These are phyloP conservation scores for Papilio polyxenes DNA, from an alignment of 1,140 invertebrate species.

Conservation along the genomic window DNA sequence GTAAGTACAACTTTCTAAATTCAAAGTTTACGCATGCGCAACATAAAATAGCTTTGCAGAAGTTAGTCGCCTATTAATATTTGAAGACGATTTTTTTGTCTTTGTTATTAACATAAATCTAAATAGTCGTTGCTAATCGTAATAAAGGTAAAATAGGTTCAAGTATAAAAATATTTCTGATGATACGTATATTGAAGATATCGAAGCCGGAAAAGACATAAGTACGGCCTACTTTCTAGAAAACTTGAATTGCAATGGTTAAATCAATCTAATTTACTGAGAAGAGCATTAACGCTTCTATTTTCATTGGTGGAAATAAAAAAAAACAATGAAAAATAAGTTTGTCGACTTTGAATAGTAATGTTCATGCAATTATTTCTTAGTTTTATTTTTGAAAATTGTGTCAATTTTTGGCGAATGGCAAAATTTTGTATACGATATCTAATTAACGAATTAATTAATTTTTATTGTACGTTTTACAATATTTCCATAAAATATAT, in stretches of 20 bases:
- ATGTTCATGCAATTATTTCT: background rate
- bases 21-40: conserved; percentile 30
- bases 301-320: background rate
- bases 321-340: background rate
- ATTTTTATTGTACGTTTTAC: too few species aligned
- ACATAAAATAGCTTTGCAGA: background rate
- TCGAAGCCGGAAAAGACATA: conserved; percentile 32
- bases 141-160: background rate
- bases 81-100: background rate
- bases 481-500: too few species aligned
- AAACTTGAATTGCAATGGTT: conserved; percentile 35
- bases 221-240: conserved; percentile 41
- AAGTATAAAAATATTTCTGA: background rate
- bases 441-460: too few species aligned
- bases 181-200: background rate
- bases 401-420: background rate
- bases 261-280: background rate
- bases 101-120: conserved; percentile 4
- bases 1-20: conserved; percentile 61
- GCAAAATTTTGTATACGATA: background rate
- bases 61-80: background rate
- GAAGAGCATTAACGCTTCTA: background rate
- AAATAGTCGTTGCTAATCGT: background rate
- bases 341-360: background rate
- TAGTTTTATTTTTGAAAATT: background rate